These are phyloP conservation scores for Syngnathus floridae DNA, from an alignment of 2,113 vertebrate genomes.

Conservation along the genomic window DNA sequence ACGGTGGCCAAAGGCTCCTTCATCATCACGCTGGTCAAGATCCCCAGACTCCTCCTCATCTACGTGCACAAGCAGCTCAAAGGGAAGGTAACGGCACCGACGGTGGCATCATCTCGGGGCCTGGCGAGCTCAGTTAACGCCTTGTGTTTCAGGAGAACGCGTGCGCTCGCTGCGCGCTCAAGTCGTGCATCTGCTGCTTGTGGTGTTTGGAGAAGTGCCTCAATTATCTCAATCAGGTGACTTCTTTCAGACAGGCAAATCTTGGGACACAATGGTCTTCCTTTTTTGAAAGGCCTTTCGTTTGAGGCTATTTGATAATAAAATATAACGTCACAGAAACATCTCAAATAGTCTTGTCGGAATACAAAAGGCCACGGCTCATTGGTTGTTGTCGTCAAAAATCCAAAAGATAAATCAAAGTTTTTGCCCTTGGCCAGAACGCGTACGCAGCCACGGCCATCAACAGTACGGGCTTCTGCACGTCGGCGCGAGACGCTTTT, in stretches of 20 bases:
- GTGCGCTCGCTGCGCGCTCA: slow-evolving; percentile 89
- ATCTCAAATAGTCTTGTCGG: no score
- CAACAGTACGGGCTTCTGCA: slow-evolving; percentile 98
- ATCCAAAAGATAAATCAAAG: no score
- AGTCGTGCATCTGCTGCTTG: slow-evolving; percentile 96
- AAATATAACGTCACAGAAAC: no score
- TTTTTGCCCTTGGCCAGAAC: slow-evolving; percentile 69
- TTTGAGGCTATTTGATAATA: background rate
- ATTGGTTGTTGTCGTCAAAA: no score
- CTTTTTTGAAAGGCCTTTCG: background rate
- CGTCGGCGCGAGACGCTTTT: slow-evolving; percentile 93
- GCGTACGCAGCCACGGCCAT: slow-evolving; percentile 98
- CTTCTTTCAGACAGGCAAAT: background rate
- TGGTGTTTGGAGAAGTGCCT: slow-evolving; percentile 99
- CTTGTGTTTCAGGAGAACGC: slow-evolving; percentile 81
- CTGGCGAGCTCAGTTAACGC: background rate
- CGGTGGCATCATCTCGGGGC: background rate
- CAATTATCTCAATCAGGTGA: slow-evolving; percentile 96
- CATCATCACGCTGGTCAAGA: slow-evolving; percentile 96
- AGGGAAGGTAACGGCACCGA: slow-evolving; percentile 78
- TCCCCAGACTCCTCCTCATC: slow-evolving; percentile 92
- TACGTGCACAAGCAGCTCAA: slow-evolving; percentile 95
- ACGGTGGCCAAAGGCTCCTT: slow-evolving; percentile 97
- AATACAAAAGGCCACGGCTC: no score
- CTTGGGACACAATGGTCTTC: no score